Percentiles rank a stretch among this genome's conserved stretches.
These are phyloP conservation scores for Steatornis caripensis DNA, from an alignment of 2,113 vertebrate genomes.

Conservation along the genomic window DNA sequence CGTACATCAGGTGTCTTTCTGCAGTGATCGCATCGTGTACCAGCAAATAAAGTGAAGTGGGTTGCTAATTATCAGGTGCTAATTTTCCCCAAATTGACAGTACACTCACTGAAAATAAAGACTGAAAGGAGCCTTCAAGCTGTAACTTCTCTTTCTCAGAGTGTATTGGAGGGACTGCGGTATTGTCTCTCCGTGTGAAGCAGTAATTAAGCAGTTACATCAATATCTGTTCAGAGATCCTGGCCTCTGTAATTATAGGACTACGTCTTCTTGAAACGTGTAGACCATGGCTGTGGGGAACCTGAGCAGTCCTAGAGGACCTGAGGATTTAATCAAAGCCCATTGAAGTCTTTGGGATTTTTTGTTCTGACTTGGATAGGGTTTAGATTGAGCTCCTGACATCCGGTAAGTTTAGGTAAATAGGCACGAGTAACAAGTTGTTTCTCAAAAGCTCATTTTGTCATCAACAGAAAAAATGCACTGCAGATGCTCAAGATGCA, in stretches of 20 bases:
- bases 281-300: not conserved
- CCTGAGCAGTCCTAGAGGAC: not conserved
- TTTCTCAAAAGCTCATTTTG: not conserved
- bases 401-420: not conserved
- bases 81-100: not conserved
- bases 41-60: not conserved
- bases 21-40: not conserved
- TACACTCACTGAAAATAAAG: not conserved
- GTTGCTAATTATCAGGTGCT: not conserved
- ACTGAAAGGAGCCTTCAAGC: not conserved
- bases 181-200: not conserved
- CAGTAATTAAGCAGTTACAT: not conserved
- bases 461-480: not conserved
- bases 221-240: not conserved
- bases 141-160: not conserved
- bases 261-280: not conserved
- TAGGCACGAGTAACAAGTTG: not conserved
- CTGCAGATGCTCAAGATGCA: not conserved
- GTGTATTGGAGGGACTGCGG: not conserved
- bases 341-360: not conserved
- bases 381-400: not conserved
- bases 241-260: not conserved
- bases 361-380: not conserved
- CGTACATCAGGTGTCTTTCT: rapidly evolving
- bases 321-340: not conserved